Evolutionary conservation across 1,140 invertebrate genomes (phyloP), one percentile per base, ranked within the genome.

Genomic region (Bombus confusus): DNA sequence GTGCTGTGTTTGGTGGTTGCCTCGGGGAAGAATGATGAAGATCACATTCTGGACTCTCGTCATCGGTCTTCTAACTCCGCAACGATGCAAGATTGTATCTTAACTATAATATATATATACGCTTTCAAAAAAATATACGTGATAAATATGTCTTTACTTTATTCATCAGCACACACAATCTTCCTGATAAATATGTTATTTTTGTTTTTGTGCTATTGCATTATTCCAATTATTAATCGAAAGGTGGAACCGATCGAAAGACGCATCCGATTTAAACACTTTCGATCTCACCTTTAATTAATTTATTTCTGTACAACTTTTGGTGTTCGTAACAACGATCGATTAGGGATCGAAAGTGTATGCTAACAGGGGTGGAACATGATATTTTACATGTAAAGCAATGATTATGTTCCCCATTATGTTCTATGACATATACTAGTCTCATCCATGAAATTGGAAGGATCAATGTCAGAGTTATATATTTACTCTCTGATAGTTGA

Each of bases 51-150:
- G 69, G 87, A 87, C 81, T 86, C 15, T 52, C 57, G 4, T 88
- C 90, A 83, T 85, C 87, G 69, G 78, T 89, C 90, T 88, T 88
- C 89, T 87, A 87, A 85, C 91, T 86, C 71, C 87, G 80, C 82
- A 78, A 92, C 91, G 91, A 92, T 91, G 86, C 90, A 93, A 93
- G 93, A 93, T 93, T 94, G 93, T 94, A 94, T 94, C 91, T 93
- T 90, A 91, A 91, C 75, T 86, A 91, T 93, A 92, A 92, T 92
- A 92, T 87, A 91, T 91, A 93, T 93, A 91, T 92, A 93, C 88
- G 92, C 92, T 91, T 93, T 92, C 86, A 90, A 92, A 91, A 68
- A 85, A 92, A 93, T 92, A 93, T 92, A 93, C 86, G 89, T 92
- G 87, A 82, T 87, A 83, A 92, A 92, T 83, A 88, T 94, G 91